Conservation (phyloP, 2,888 invertebrate genomes). For the Mongoloraphidia duomilia region DNA sequence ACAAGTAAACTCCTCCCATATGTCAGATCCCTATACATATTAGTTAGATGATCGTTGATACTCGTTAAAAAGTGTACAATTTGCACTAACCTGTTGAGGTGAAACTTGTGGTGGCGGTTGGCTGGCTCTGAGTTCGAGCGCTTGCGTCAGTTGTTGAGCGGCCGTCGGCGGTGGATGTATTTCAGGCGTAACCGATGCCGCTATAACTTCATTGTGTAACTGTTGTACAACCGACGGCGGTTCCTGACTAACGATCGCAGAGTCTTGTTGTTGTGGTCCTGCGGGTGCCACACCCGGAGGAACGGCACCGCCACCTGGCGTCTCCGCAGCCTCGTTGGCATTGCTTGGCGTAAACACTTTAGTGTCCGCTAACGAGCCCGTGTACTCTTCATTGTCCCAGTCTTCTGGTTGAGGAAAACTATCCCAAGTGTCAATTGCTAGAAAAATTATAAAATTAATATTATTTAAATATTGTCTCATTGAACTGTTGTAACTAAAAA, state of each 20-base stretch:
- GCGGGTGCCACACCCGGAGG: constrained; percentile 17
- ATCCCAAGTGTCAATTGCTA: constrained; percentile 33
- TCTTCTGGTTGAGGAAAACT: constrained; percentile 51
- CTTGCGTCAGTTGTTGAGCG: constrained; percentile 18
- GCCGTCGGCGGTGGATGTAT: constrained; percentile 29
- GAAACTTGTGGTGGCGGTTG: neutral
- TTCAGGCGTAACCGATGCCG: constrained; percentile 21
- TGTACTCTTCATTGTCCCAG: constrained; percentile 91
- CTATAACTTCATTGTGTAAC: constrained; percentile 14
- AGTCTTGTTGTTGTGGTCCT: constrained; percentile 18
- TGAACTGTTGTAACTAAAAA: no score
- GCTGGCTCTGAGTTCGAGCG: constrained; percentile 9
- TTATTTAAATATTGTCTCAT: no score
- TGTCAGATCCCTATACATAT: neutral
- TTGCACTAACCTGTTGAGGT: neutral
- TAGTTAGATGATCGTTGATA: neutral
- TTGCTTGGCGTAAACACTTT: constrained; percentile 77
- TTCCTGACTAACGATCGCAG: constrained; percentile 14
- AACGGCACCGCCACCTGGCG: constrained; percentile 2
- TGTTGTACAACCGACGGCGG: constrained; percentile 8
- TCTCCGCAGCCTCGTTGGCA: constrained; percentile 21
- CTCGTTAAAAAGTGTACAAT: neutral
- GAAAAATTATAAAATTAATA: neutral
- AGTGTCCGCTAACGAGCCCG: constrained; percentile 83
- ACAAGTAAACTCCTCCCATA: no score